Evolutionary conservation across 2,113 vertebrate genomes (phyloP).

Genomic region (Hippocampus barbouri): DNA sequence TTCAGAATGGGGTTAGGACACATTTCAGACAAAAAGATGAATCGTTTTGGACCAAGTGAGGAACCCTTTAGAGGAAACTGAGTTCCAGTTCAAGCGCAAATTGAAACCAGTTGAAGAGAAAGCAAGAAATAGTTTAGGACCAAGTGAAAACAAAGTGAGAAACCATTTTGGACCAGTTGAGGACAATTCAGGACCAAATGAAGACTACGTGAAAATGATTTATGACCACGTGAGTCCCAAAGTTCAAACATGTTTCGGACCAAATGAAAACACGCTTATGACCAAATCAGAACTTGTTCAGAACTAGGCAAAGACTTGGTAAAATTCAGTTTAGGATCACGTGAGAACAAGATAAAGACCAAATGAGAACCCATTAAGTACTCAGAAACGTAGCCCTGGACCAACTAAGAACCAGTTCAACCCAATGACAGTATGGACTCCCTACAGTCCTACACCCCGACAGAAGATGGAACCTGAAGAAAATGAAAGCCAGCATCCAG

Average conservation of each 20-base stretch:
- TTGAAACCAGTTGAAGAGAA: neutral
- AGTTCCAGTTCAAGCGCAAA: neutral
- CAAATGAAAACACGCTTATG: neutral
- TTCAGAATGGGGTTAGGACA: too few relatives aligned
- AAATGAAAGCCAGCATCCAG: slow-evolving; percentile 10
- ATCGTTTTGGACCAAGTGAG: neutral
- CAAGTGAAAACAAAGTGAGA: neutral
- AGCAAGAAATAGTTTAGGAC: neutral
- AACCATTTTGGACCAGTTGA: neutral
- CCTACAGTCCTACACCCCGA: neutral
- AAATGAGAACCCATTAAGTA: neutral
- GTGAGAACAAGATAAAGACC: neutral
- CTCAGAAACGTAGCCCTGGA: too few relatives aligned
- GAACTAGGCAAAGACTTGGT: neutral
- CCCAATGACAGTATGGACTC: too few relatives aligned
- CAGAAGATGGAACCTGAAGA: neutral
- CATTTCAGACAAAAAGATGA: too few relatives aligned
- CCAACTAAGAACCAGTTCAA: too few relatives aligned
- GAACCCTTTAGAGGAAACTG: neutral
- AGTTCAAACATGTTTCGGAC: neutral
- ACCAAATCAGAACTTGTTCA: neutral
- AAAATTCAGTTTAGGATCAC: neutral
- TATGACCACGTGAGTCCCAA: too few relatives aligned
- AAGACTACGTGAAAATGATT: too few relatives aligned
- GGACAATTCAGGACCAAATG: too few relatives aligned